These are phyloP conservation scores for Amblyteles armatorius DNA, from an alignment of 2,888 invertebrate genomes.

Conservation along the genomic window DNA sequence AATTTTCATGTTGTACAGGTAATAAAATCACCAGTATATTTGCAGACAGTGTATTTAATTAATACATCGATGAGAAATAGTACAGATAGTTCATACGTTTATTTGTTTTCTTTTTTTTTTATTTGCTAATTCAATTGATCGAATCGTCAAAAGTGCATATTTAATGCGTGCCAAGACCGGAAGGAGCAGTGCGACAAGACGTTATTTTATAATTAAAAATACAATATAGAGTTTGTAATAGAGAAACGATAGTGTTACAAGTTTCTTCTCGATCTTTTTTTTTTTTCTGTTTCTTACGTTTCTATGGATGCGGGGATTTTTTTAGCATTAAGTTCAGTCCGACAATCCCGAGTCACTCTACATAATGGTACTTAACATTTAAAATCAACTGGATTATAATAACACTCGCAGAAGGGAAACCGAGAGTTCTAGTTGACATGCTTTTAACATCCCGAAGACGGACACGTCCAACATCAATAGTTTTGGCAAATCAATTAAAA, in stretches of 20 bases:
- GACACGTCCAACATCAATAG: background rate
- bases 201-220: constrained; percentile 19
- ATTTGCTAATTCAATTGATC: constrained; percentile 27
- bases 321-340: constrained; percentile 48
- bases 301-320: constrained; percentile 32
- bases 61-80: constrained; percentile 57
- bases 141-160: background rate
- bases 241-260: constrained; percentile 11
- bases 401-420: constrained; percentile 31
- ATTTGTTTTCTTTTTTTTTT: constrained; percentile 46
- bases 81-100: constrained; percentile 48
- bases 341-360: constrained; percentile 35
- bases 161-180: constrained; percentile 8
- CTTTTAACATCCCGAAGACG: background rate
- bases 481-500: constrained; percentile 22
- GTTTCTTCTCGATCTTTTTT: constrained; percentile 16
- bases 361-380: constrained; percentile 36
- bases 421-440: constrained; percentile 33
- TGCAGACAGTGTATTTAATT: constrained; percentile 57
- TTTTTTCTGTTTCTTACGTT: background rate
- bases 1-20: background rate
- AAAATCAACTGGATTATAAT: constrained; percentile 36
- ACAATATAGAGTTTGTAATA: constrained; percentile 26
- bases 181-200: constrained; percentile 18
- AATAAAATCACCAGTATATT: constrained; percentile 66